Evolutionary conservation across 2,113 vertebrate species (phyloP), one percentile per base, ranked within the genome.

Genomic region (Trachemys scripta): DNA sequence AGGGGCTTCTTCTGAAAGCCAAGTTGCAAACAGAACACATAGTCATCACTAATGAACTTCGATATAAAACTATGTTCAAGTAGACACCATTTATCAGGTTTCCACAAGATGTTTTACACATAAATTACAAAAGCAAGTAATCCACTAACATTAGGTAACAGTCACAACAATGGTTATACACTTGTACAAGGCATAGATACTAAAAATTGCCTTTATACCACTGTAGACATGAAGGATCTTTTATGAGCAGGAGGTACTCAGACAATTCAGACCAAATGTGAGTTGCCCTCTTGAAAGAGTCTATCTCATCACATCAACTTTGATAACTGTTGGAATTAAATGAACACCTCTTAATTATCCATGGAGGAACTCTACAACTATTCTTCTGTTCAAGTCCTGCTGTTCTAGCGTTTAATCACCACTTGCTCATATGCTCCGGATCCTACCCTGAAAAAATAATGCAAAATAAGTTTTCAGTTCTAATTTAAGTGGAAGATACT

Each of bases 351-450:
- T 76, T 86, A 85, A 81, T 5, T 54, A 72, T 62, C 81, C 88
- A 19, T 0, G 3, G 14, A 69, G 87, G 50, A 76, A 35, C 29
- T 93, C 47, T 81, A 53, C 2, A 62, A 81, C 78, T 94, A 95
- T 9, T 88, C 6, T 49, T 84, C 2, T 16, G 3, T 38, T 84
- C 8, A 76, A 42, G 83, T 65, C 17, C 20, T 92, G 90, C 80
- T 87, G 83, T 93, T 96, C 97, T 99, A 99, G 92, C 97, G 99
- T 97, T 99, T 99, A 95, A 99, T 99, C 98, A 99, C 99, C 88
- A 99, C 99, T 98, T 99, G 99, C 96, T 99, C 99, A 84, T 99
- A 99, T 38, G 99, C 98, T 97, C 99, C 99, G 90, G 98, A 98
- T 84, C 98, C 98, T 16, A 93, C 98, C 97, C 99, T 99, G 97